Base-by-base conservation (phyloP, 2,797 vertebrate species). In the Enteromius afrohamiltoni region DNA sequence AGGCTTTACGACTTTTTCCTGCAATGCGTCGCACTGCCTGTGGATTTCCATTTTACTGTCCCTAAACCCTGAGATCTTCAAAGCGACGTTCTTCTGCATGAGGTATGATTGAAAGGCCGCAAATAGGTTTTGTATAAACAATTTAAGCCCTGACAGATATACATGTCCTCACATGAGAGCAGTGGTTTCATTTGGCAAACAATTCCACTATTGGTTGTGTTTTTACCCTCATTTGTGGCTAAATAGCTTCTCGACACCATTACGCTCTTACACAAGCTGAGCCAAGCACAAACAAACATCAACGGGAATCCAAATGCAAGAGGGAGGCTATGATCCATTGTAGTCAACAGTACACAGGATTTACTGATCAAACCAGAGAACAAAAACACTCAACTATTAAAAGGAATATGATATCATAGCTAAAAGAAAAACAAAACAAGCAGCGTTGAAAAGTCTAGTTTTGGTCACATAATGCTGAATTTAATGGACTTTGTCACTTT, bases 91-190 rank as follows among this genome's bases (percentile, higher is more conserved):
- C 68, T 34, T 82, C 60, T 23, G 42, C 31, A 62, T 47, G 68
- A 60, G 40, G 4, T 17, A 55, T 58, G 65, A 69, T 6, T 73
- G 53, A 81, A 81, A 47, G 53, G n/a, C 26, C 3, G 8, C 29
- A 26, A 34, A 64, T 5, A 40, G 13, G 55, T 49, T 17, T 34
- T 80, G 68, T n/a, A 62, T 60, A 67, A 69, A 62, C 45, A 26
- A 23, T 40, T 19, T 26, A 69, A 13, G 67, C 23, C 49, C 23
- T 45, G 3, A 2, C 9, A 2, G n/a, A 77, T 77, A 26, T 17
- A 51, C 77, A 77, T 77, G 75, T 42, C 34, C 75, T 77, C 75
- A 77, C 74, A 62, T 1, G 23, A 77, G 40, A 47, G 37, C 75
- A 34, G 26, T 1, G 26, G 77, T 26, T 16, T 79, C 19, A n/a